Base-by-base conservation (phyloP, 2,797 vertebrate genomes). In the Betta splendens region DNA sequence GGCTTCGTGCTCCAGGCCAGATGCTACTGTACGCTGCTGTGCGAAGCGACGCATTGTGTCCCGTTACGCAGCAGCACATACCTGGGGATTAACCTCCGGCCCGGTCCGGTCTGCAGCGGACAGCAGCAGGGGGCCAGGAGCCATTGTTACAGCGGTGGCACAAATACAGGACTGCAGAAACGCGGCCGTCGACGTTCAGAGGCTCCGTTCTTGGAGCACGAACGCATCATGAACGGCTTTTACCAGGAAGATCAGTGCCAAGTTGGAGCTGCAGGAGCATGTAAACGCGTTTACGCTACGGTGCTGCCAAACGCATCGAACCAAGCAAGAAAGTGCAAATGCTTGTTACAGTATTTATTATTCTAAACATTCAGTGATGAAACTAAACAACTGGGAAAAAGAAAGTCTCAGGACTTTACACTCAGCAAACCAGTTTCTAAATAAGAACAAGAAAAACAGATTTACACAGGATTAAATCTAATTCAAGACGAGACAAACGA, bases 51-150 rank as follows among this genome's bases (percentile, higher is more conserved):
- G 40, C 20, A 69, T 74, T 82, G 76, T 83, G 76, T 51, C 76
- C 42, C 63, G 56, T 79, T 83, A 83, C 78, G 80, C 77, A 85
- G 77, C 77, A 83, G 84, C 84, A 84, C 85, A 91, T 89, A 82
- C 85, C 87, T 81, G 71, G 49, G 85, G 86, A 90, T 91, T 87
- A 89, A 64, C 66, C 32, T n/a, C 23, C 18, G 80, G 75, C 82
- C 71, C 80, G 70, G 77, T 79, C 63, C 82, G 47, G 71, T 72
- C 76, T 71, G 79, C 65, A 68, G 55, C 57, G 44, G 60, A 50
- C 72, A 74, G 79, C 84, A 64, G 70, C 70, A 48, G 82, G 80
- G 80, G 85, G 82, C 76, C 78, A 52, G 50, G 1, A 42, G 77
- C 76, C 75, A 80, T 85, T 83, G 75, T 85, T 80, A 81, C 71